These are phyloP conservation scores for Agrochola macilenta DNA, from an alignment of 2,888 invertebrate genomes.

Conservation along the genomic window DNA sequence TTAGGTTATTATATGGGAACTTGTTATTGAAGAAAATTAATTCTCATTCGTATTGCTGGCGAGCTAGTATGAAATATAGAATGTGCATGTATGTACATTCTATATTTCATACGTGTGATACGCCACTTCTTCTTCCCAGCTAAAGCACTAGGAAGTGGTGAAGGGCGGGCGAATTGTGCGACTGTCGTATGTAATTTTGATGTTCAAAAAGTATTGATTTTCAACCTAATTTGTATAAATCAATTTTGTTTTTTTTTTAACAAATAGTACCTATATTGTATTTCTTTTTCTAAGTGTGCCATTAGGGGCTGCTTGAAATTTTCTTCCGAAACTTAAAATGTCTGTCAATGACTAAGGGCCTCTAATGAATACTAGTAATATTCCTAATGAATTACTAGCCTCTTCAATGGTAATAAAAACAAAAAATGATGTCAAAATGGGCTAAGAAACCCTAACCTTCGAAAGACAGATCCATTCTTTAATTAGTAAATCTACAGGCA, in stretches of 20 bases:
- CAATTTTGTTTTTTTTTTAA: neutral
- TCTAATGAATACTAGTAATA: no score
- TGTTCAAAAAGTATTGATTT: neutral
- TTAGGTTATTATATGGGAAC: slow-evolving; percentile 35
- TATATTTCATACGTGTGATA: no score
- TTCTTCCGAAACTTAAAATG: neutral
- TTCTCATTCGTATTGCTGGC: slow-evolving; percentile 11
- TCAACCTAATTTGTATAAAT: neutral
- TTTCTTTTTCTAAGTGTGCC: neutral
- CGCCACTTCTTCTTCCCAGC: neutral
- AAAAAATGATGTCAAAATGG: neutral
- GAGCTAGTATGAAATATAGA: neutral
- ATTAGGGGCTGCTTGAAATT: neutral
- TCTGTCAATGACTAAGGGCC: neutral
- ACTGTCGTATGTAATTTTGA: neutral
- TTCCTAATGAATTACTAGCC: no score
- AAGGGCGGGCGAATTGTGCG: neutral
- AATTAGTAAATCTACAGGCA: neutral
- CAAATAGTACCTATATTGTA: neutral
- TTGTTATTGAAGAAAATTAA: slow-evolving; percentile 23
- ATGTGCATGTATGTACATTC: no score
- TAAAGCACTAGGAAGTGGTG: neutral
- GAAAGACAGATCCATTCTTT: neutral
- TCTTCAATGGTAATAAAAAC: neutral
- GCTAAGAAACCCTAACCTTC: neutral